Base-by-base conservation (phyloP, 2,888 invertebrate genomes). In the Mesorhabditis sp. region DNA sequence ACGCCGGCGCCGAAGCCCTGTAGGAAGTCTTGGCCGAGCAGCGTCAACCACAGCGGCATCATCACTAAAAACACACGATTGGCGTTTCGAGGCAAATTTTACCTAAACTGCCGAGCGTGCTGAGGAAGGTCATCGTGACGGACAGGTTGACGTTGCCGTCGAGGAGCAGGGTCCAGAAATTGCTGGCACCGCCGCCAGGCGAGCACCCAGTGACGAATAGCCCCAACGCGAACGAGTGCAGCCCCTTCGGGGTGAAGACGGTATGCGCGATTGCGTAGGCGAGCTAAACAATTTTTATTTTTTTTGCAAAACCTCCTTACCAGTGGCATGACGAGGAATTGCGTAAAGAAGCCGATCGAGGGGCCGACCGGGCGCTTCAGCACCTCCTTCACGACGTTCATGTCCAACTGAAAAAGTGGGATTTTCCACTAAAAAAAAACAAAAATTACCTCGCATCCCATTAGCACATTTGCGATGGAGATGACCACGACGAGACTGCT, bases 91-190 rank as follows among this genome's bases (percentile, higher is more conserved):
- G 13, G 62, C n/a, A 15, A 67, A 6, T 62, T 42, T 86, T 87
- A 91, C 92, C 92, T 82, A 96, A 92, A 0, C 95, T 92, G 0
- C 91, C 91, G 4, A 95, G 86, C 4, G 94, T 95, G 72, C 93
- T 92, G 69, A 94, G 88, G 6, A 94, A 91, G 0, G 96, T 97
- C 95, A 97, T 95, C 15, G 96, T 92, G 66, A 97, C 91, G 0
- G 95, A 95, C 62, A 97, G 89, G 86, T 94, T 92, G 4, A 96
- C 90, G 87, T 97, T 96, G 4, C 94, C 96, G 4, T 92, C 92
- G 3, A 97, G 89, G 15, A 96, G 90, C 76, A 92, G 91, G 0
- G 94, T 92, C 94, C 95, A 97, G 81, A 95, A 93, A 87, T 97
- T 97, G 66, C 95, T 95, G 43, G 95, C 94, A 0, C 95, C 96